Evolutionary conservation across 2,797 vertebrate species (phyloP).

Genomic region (Dromococcyx pavoninus): DNA sequence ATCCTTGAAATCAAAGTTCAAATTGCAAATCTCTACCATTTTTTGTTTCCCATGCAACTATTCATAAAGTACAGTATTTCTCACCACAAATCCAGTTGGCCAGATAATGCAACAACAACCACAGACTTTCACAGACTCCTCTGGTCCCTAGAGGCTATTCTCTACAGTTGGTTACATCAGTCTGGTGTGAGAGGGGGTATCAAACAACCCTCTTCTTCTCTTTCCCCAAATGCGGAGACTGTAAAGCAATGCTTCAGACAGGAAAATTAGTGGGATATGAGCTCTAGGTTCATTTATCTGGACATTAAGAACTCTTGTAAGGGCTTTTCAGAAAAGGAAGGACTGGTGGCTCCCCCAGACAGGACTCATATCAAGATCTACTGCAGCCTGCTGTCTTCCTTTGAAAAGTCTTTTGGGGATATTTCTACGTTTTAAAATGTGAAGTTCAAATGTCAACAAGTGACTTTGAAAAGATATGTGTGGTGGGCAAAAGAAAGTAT

Average conservation of each 20-base stretch:
- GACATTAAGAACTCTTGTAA: neutral
- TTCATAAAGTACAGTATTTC: neutral
- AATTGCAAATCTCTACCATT: neutral
- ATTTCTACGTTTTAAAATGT: neutral
- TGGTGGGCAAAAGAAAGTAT: neutral
- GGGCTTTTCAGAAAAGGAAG: neutral
- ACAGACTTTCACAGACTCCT: neutral
- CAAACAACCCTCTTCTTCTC: neutral
- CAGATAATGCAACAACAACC: neutral
- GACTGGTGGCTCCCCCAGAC: neutral
- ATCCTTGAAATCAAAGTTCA: neutral
- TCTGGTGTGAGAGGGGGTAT: fast-evolving
- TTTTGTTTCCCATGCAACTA: neutral
- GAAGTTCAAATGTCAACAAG: neutral
- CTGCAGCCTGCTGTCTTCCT: neutral
- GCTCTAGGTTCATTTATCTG: neutral
- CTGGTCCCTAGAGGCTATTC: neutral
- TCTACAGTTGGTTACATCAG: neutral
- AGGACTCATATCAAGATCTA: neutral
- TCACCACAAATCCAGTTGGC: neutral
- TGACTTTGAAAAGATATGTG: neutral
- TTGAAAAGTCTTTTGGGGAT: neutral
- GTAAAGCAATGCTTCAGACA: neutral
- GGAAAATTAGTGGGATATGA: neutral
- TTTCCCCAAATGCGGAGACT: neutral